Conservation (phyloP, 1,140 invertebrate genomes). For the Cataglyphis hispanica region DNA sequence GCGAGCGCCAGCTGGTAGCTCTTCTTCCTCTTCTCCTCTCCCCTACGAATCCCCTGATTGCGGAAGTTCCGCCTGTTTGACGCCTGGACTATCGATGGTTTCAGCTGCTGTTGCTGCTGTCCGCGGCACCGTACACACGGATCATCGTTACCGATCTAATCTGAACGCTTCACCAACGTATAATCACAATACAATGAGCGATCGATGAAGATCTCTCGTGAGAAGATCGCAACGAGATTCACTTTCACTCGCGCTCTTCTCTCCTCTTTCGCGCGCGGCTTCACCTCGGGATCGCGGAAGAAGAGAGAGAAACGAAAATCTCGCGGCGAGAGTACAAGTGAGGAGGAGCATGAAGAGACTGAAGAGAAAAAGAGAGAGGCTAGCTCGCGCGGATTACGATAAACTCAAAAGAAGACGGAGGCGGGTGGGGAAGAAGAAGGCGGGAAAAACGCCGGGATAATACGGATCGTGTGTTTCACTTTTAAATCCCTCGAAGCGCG, state of each 20-base stretch:
- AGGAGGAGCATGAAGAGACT: not conserved
- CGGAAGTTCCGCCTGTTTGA: slow-evolving; percentile 66
- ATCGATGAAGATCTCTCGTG: slow-evolving; percentile 30
- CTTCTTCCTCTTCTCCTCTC: slow-evolving; percentile 45
- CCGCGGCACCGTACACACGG: slow-evolving; percentile 43
- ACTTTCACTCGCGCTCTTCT: slow-evolving; percentile 72
- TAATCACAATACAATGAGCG: slow-evolving; percentile 37
- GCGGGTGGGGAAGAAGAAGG: not conserved
- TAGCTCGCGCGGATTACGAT: not conserved
- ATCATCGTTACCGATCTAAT: slow-evolving; percentile 63
- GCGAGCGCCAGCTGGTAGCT: slow-evolving; percentile 79
- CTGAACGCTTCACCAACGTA: slow-evolving; percentile 54
- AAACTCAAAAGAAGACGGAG: not conserved
- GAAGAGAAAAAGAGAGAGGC: not conserved
- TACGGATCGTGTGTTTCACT: slow-evolving; percentile 81
- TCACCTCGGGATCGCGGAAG: slow-evolving; percentile 22
- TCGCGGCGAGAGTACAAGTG: not conserved
- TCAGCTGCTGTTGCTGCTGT: slow-evolving; percentile 61
- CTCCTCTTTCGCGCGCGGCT: slow-evolving; percentile 59
- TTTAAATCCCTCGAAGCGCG: slow-evolving; percentile 83
- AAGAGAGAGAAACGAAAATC: not conserved
- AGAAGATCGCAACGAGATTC: slow-evolving; percentile 68
- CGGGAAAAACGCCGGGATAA: slow-evolving; percentile 59
- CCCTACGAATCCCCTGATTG: slow-evolving; percentile 23
- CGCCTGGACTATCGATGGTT: slow-evolving; percentile 38